Evolutionary conservation across 2,113 vertebrate genomes (phyloP), one percentile per base, ranked within the genome.

Genomic region (Menidia beryllina): DNA sequence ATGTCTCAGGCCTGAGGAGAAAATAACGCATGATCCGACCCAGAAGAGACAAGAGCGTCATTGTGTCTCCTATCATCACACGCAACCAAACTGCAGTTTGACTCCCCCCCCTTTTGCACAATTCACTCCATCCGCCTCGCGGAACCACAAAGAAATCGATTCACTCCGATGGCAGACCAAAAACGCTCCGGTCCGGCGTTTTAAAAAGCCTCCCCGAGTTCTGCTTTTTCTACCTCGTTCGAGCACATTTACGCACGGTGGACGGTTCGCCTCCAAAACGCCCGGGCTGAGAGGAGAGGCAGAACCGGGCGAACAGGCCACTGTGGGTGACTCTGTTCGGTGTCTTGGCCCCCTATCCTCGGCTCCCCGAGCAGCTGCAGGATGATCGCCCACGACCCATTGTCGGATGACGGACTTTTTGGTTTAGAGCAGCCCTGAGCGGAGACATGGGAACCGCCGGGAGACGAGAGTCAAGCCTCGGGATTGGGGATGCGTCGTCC

Each of bases 21-120:
- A 99, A 97, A 95, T 97, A 98, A 84, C 97, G 97, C 97, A 98
- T 98, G 96, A 97, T 98, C 94, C 97, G 96, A 94, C 97, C 96
- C 94, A 98, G 92, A 78, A 99, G 95, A 95, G 97, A 98, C 94
- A 99, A 92, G 95, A 98, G 95, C 94, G 96, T 99, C 97, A 99
- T 98, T 88, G 97, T 98, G 95, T 99, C 98, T 95, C 97, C 97
- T 98, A 98, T 96, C 98, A 99, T 99, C 91, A 92, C 91, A 91
- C 90, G 87, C 83, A 77, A 73, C 80, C 75, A 55, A 83, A 43
- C 89, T 82, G 89, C 84, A 61, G 70, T 82, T 88, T 61, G 48
- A 74, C 83, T 75, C 83, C 54, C 38, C 27, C 73, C 57, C 72
- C 53, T 47, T 79, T 52, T 45, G 75, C 76, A 69, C 81, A 43